phyloP scores from a whole-genome alignment of 2,113 vertebrate genomes.

The Herpailurus yagouaroundi region DNA sequence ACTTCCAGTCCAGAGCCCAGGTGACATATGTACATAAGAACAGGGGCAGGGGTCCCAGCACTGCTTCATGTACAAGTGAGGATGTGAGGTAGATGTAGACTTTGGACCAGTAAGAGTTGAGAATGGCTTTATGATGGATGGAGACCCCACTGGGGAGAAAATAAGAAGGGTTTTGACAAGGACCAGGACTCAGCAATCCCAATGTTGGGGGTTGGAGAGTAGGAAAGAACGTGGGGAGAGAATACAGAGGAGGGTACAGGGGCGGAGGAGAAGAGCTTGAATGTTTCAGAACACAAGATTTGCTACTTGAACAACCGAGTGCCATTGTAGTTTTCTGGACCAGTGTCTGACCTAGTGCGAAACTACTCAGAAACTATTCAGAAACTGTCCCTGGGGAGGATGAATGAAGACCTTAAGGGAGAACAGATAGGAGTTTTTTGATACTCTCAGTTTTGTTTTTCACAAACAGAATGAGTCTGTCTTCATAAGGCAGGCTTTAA shows the following conservation, averaged over 20 bases:
- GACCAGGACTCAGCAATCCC: neutral
- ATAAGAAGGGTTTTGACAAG: neutral
- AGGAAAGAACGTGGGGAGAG: neutral
- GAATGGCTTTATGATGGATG: neutral
- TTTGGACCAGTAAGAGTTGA: neutral
- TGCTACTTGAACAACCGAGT: neutral
- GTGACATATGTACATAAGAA: neutral
- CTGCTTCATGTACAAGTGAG: neutral
- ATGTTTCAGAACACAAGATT: neutral
- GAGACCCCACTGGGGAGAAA: neutral
- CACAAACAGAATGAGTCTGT: neutral
- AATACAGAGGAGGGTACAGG: neutral
- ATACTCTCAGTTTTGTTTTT: neutral
- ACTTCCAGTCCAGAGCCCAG: neutral
- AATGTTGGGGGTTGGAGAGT: neutral
- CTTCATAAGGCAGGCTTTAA: constrained; percentile 34
- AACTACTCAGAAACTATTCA: neutral
- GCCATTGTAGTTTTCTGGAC: neutral
- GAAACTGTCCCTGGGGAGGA: neutral
- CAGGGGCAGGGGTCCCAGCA: neutral
- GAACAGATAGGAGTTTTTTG: neutral
- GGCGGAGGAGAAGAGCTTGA: neutral
- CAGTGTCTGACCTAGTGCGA: neutral
- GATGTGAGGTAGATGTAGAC: too few species aligned
- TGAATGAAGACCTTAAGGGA: neutral